These are phyloP conservation scores for Coluber constrictor DNA, from an alignment of 2,797 vertebrate species.

Conservation along the genomic window DNA sequence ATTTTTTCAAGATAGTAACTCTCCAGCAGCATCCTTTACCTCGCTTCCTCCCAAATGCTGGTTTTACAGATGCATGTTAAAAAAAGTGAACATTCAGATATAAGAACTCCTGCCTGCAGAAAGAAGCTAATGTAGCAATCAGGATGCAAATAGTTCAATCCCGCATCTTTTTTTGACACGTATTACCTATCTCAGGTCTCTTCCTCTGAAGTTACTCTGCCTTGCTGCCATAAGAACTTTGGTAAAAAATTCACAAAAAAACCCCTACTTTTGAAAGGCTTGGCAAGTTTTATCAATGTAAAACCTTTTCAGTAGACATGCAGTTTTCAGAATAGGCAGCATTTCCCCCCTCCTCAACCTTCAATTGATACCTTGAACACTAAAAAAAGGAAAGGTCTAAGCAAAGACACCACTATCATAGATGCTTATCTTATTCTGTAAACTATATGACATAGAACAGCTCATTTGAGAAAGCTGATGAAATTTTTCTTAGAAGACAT, in stretches of 20 bases:
- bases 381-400: neutral
- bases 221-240: neutral
- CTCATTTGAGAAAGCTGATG: neutral
- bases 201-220: neutral
- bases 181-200: neutral
- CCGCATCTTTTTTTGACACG: neutral
- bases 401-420: neutral
- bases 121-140: neutral
- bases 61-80: neutral
- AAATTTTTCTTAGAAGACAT: neutral
- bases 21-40: neutral
- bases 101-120: neutral
- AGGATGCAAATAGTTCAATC: neutral
- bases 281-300: neutral
- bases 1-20: neutral
- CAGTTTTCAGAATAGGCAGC: neutral
- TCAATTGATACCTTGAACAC: neutral
- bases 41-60: neutral
- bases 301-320: neutral
- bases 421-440: neutral
- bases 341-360: neutral
- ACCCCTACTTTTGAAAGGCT: neutral
- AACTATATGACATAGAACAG: neutral
- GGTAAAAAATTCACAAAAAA: neutral
- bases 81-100: neutral